These are phyloP conservation scores for Brachionichthys hirsutus DNA, from an alignment of 2,113 vertebrate species.

Conservation along the genomic window DNA sequence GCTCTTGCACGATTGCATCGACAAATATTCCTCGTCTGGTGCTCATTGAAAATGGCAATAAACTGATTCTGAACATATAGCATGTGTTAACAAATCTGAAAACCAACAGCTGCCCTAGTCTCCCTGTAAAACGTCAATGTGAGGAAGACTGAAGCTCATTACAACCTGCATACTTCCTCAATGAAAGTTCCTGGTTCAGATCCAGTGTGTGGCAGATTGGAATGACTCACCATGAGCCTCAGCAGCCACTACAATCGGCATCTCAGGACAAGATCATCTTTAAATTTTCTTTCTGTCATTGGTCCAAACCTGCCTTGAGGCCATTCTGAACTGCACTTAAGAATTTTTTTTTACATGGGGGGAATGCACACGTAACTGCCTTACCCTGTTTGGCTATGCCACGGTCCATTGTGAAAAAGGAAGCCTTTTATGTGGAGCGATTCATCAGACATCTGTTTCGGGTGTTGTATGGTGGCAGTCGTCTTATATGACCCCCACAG, in stretches of 20 bases:
- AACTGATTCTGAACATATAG: no score
- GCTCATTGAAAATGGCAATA: no score
- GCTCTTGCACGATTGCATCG: no score
- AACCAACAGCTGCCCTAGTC: slow-evolving; percentile 22
- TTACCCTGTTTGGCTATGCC: slow-evolving; percentile 62
- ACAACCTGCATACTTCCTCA: slow-evolving; percentile 5
- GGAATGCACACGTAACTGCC: slow-evolving; percentile 42
- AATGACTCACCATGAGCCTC: slow-evolving; percentile 9
- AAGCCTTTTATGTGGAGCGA: slow-evolving; percentile 68
- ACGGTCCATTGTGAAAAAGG: slow-evolving; percentile 60
- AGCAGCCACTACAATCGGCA: slow-evolving; percentile 1
- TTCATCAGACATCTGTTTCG: slow-evolving; percentile 69
- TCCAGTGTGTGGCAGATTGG: slow-evolving; percentile 8
- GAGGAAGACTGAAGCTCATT: slow-evolving; percentile 14
- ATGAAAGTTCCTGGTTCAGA: slow-evolving; percentile 25
- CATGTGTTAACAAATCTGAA: slow-evolving; percentile 20
- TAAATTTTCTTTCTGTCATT: slow-evolving; percentile 19
- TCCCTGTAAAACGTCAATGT: slow-evolving; percentile 2
- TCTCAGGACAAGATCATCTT: slow-evolving; percentile 21
- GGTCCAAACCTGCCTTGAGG: slow-evolving; percentile 34
- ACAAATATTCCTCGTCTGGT: no score
- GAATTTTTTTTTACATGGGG: slow-evolving; percentile 65
- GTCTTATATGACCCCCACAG: slow-evolving; percentile 48
- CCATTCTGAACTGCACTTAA: slow-evolving; percentile 55
- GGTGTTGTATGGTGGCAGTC: slow-evolving; percentile 44